Evolutionary conservation across 2,797 vertebrate genomes (phyloP).

Genomic region (Anguilla marmorata): DNA sequence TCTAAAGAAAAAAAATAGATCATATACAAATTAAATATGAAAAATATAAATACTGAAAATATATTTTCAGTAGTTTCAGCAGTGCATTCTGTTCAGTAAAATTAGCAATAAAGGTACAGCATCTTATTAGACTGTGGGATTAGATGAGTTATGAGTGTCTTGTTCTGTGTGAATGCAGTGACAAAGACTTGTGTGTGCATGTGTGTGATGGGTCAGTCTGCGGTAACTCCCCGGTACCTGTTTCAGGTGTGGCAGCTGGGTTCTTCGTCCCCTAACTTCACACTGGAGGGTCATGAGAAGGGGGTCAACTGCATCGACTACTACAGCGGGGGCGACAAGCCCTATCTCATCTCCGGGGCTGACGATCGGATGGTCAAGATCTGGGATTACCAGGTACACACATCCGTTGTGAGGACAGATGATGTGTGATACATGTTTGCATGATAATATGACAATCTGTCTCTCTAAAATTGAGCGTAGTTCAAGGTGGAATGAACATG

Average conservation of each 20-base stretch:
- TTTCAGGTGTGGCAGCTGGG: conserved; percentile 95
- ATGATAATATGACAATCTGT: background rate
- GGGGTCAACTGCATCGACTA: conserved; percentile 98
- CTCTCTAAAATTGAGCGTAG: background rate
- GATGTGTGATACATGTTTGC: background rate
- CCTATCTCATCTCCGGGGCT: conserved; percentile 95
- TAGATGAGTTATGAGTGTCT: background rate
- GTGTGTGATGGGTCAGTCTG: conserved; percentile 13
- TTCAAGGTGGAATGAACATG: background rate
- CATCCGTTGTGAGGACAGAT: no score
- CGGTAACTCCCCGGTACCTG: conserved; percentile 9
- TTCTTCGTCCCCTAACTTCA: conserved; percentile 96
- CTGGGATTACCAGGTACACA: conserved; percentile 95
- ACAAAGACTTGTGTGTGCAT: background rate
- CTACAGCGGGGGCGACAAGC: conserved; percentile 97
- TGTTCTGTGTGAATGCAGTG: background rate
- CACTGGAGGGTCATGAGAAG: conserved; percentile 95
- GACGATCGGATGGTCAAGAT: conserved; percentile 97
- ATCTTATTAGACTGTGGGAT: background rate
- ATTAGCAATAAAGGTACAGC: background rate
- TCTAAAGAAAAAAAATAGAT: background rate
- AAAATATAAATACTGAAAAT: background rate
- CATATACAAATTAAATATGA: background rate
- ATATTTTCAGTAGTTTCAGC: background rate
- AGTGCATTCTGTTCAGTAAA: background rate